phyloP scores from a whole-genome alignment of 2,113 vertebrate species.

The Heptranchias perlo region DNA sequence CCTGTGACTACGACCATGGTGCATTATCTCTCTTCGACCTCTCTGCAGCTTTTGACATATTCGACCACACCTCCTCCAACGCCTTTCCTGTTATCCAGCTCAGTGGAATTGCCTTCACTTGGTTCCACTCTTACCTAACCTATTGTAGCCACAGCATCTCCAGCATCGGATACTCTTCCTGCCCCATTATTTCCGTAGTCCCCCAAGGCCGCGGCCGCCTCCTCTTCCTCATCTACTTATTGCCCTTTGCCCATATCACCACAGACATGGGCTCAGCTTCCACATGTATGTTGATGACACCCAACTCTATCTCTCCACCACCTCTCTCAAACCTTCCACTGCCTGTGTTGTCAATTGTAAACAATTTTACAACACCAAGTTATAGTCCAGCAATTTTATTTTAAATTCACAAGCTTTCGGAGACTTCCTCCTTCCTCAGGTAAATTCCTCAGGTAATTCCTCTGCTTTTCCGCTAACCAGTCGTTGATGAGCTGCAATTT shows the following conservation, averaged over 20 bases:
- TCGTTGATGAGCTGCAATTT: not conserved
- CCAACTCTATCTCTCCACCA: not conserved
- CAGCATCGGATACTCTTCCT: not conserved
- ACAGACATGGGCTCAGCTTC: not conserved
- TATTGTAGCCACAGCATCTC: not conserved
- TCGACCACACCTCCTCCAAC: not conserved
- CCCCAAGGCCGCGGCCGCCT: not conserved
- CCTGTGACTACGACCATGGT: not conserved
- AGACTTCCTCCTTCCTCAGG: too few species aligned
- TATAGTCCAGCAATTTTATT: too few species aligned
- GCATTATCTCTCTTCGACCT: not conserved
- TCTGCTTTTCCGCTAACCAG: too few species aligned
- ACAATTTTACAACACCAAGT: too few species aligned
- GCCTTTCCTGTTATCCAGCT: not conserved
- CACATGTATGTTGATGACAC: not conserved
- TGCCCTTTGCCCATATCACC: not conserved
- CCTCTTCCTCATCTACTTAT: not conserved
- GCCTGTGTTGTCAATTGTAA: not conserved
- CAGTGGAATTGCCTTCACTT: not conserved
- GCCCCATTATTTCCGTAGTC: not conserved
- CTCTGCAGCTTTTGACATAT: not conserved
- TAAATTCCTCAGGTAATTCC: too few species aligned
- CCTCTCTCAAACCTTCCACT: not conserved
- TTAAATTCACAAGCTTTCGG: too few species aligned
- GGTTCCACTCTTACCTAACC: not conserved